phyloP scores from a whole-genome alignment of 2,113 vertebrate species.

The Mixornis gularis region DNA sequence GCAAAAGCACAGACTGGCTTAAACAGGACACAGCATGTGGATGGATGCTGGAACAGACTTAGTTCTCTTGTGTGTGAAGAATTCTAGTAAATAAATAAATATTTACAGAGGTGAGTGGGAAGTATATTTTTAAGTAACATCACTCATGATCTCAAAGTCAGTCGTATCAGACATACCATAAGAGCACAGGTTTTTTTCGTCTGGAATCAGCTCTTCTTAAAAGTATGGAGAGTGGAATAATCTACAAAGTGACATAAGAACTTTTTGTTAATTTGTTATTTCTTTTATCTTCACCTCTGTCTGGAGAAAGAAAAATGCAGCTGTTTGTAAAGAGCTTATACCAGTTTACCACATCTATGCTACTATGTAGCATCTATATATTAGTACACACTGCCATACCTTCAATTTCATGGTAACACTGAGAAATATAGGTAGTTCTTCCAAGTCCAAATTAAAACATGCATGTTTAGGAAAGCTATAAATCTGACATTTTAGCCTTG shows the following conservation, averaged over 20 bases:
- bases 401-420: not conserved
- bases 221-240: not conserved
- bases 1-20: not conserved
- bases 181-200: rapidly evolving
- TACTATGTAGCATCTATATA: not conserved
- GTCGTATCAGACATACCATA: rapidly evolving
- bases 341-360: not conserved
- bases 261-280: not conserved
- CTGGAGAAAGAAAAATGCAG: not conserved
- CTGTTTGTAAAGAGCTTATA: not conserved
- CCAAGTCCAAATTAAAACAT: not conserved
- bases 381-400: not conserved
- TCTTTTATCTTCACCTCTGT: not conserved
- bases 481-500: not conserved
- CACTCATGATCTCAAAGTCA: not conserved
- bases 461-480: not conserved
- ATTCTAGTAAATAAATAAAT: not conserved
- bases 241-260: not conserved
- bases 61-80: not conserved
- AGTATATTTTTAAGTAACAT: not conserved
- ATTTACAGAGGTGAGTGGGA: not conserved
- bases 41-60: conserved; percentile 16
- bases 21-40: not conserved
- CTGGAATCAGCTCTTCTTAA: not conserved
- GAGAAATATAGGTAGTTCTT: not conserved